A percentile compares a stretch with the other conserved stretches of the same genome.
Conservation (phyloP, 1,140 invertebrate species). For the Pogonus chalceus region DNA sequence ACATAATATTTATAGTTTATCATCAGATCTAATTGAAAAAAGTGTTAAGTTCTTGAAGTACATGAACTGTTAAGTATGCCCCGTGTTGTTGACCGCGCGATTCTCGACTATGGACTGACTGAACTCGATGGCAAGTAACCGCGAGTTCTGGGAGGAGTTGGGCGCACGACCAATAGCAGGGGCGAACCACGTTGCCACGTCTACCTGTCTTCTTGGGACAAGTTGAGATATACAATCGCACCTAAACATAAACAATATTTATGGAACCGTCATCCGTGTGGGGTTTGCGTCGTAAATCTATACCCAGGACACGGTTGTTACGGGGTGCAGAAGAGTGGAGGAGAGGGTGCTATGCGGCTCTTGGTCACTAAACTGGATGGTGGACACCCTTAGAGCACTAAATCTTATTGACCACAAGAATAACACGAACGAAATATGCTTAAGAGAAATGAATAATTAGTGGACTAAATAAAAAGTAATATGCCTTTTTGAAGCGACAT, state of each 20-base stretch:
- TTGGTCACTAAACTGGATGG: neutral
- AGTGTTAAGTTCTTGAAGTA: neutral
- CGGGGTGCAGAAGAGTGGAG: neutral
- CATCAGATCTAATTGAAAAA: neutral
- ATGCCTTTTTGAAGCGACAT: no score
- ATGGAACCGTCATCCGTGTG: constrained; percentile 30
- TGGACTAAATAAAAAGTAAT: no score
- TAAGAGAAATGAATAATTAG: neutral
- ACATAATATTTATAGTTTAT: neutral
- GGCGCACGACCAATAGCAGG: constrained; percentile 25
- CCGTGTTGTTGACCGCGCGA: constrained; percentile 10
- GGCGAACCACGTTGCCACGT: constrained; percentile 20
- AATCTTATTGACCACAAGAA: neutral
- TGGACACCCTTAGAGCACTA: neutral
- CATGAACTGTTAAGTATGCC: neutral
- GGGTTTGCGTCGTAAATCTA: constrained; percentile 32
- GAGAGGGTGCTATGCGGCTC: neutral
- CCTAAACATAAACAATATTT: constrained; percentile 34
- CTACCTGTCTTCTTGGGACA: constrained; percentile 1
- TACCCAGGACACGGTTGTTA: neutral
- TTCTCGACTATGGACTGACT: constrained; percentile 20
- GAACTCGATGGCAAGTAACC: constrained; percentile 17
- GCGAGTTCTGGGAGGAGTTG: constrained; percentile 27
- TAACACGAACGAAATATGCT: neutral
- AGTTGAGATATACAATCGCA: constrained; percentile 9